Evolutionary conservation across 2,113 vertebrate genomes (phyloP).

Genomic region (Tragelaphus strepsiceros): DNA sequence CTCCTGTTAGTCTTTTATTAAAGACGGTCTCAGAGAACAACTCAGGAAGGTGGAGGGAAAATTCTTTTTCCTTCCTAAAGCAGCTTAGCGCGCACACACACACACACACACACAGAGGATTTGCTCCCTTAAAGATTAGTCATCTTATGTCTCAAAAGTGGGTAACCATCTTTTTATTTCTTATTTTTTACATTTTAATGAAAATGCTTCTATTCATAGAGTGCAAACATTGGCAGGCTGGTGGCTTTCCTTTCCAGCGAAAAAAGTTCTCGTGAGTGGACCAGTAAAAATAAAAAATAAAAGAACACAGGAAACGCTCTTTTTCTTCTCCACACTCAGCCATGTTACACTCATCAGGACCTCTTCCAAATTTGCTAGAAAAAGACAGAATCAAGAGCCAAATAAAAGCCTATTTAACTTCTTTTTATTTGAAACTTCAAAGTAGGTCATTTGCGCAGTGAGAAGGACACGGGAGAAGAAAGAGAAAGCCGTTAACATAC

Average conservation of each 20-base stretch:
- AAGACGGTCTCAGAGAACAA: neutral
- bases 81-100: neutral
- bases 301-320: neutral
- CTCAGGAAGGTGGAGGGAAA: neutral
- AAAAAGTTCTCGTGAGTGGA: neutral
- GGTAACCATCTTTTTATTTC: neutral
- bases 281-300: neutral
- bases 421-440: constrained; percentile 70
- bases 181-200: neutral
- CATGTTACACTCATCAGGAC: constrained; percentile 47
- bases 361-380: constrained; percentile 60
- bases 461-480: constrained; percentile 30
- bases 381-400: constrained; percentile 59
- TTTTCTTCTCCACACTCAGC: neutral
- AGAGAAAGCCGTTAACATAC: constrained; percentile 33
- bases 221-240: neutral
- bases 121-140: neutral
- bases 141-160: neutral
- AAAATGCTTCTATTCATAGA: neutral
- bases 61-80: neutral
- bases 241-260: neutral
- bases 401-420: constrained; percentile 71
- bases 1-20: neutral
- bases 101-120: neutral
- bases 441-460: constrained; percentile 67